Percentiles rank a stretch among this genome's conserved stretches.
phyloP scores from a whole-genome alignment of 2,797 vertebrate genomes.

The Falco rusticolus region DNA sequence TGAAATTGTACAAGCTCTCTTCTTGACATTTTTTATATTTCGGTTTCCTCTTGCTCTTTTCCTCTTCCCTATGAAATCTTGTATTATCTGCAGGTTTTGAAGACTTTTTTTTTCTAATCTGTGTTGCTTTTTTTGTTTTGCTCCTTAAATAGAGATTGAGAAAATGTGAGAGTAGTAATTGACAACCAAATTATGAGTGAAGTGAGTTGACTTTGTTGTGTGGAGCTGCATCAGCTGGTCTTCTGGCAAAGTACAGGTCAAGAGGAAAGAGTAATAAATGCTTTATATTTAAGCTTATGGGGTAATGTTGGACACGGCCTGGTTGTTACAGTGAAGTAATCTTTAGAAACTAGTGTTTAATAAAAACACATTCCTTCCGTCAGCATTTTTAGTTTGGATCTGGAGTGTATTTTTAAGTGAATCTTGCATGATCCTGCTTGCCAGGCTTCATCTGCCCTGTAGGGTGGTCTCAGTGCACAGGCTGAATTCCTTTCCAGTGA shows the following conservation, averaged over 20 bases:
- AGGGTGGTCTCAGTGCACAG: background rate
- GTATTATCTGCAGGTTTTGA: conserved; percentile 61
- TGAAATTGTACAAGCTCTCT: conserved; percentile 55
- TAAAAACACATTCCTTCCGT: background rate
- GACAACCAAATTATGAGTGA: background rate
- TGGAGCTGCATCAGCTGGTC: background rate
- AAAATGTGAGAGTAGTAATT: conserved; percentile 24
- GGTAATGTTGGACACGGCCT: background rate
- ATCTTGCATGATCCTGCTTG: background rate
- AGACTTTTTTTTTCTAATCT: conserved; percentile 31
- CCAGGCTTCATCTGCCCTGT: background rate
- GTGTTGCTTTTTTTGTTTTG: conserved; percentile 21
- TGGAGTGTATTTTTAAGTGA: background rate
- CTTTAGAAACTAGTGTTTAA: background rate
- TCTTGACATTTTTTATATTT: conserved; percentile 44
- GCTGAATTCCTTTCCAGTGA: background rate
- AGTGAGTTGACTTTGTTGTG: background rate
- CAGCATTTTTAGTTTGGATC: background rate
- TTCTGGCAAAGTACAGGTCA: background rate
- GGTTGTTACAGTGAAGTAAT: background rate
- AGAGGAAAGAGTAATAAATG: background rate
- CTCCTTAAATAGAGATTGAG: conserved; percentile 39
- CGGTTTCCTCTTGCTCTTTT: conserved; percentile 50
- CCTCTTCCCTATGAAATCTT: conserved; percentile 49
- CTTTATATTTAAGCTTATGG: background rate